phyloP scores from a whole-genome alignment of 2,113 vertebrate species.

The Puffinus mauretanicus region DNA sequence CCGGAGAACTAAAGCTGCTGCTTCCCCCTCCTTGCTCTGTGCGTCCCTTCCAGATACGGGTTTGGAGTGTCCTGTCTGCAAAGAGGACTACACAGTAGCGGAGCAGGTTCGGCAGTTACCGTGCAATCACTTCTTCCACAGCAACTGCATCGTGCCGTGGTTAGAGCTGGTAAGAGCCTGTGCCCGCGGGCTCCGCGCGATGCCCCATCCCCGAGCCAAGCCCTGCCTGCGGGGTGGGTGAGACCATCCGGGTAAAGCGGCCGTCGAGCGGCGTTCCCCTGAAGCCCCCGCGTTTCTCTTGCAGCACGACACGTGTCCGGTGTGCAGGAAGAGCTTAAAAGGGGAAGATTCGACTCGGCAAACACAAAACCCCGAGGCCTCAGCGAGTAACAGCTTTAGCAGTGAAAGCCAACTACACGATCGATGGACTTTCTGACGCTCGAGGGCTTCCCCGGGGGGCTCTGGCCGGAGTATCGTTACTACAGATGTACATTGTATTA shows the following conservation, averaged over 20 bases:
- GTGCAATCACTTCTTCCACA: slow-evolving; percentile 97
- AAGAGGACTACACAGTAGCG: slow-evolving; percentile 88
- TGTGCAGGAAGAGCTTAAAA: slow-evolving; percentile 94
- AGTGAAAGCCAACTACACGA: slow-evolving; percentile 85
- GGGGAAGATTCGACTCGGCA: slow-evolving; percentile 89
- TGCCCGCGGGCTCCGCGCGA: not conserved
- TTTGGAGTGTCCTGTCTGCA: slow-evolving; percentile 96
- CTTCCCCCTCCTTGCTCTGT: not conserved
- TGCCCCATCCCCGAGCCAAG: not conserved
- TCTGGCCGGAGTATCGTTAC: not conserved
- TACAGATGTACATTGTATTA: slow-evolving; percentile 51
- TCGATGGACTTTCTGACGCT: slow-evolving; percentile 91
- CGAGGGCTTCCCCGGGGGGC: not conserved
- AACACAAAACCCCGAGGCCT: slow-evolving; percentile 67
- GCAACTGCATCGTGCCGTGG: slow-evolving; percentile 97
- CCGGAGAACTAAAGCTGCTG: not conserved
- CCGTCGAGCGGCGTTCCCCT: accelerated
- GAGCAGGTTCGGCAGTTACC: slow-evolving; percentile 93
- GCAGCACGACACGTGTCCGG: slow-evolving; percentile 97
- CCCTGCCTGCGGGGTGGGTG: accelerated
- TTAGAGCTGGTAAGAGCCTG: slow-evolving; percentile 88
- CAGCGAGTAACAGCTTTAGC: slow-evolving; percentile 76
- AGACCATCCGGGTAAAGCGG: not conserved
- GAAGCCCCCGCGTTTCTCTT: not conserved
- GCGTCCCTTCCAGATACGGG: slow-evolving; percentile 77